Conservation (phyloP, 23 tunicate species). For the Trididemnum nubilum region DNA sequence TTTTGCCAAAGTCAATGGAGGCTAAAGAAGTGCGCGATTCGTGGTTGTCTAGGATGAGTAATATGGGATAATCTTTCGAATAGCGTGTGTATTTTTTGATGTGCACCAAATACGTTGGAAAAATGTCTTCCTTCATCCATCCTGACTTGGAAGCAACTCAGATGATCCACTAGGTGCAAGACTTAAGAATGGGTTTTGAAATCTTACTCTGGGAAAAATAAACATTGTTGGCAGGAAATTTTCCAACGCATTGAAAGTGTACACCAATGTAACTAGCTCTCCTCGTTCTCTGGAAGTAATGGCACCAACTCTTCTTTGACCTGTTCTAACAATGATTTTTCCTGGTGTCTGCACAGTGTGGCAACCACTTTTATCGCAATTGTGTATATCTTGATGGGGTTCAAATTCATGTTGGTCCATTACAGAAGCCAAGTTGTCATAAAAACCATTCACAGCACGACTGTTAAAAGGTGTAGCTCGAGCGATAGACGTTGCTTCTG, state of each 20-base stretch:
- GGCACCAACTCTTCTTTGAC: slow-evolving; percentile 3
- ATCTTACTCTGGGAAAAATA: slow-evolving; percentile 5
- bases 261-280: slow-evolving; percentile 18
- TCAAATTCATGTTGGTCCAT: too few species aligned
- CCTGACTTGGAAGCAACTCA: slow-evolving; percentile 3
- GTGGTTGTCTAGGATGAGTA: slow-evolving; percentile 27
- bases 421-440: too few species aligned
- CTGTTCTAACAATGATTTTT: slow-evolving; percentile 1
- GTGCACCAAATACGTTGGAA: slow-evolving; percentile 20
- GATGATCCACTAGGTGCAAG: slow-evolving; percentile 26
- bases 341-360: slow-evolving; percentile 38
- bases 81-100: neutral
- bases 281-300: too few species aligned
- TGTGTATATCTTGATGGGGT: slow-evolving; percentile 11
- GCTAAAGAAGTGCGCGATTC: slow-evolving; percentile 34
- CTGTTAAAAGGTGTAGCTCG: too few species aligned
- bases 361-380: slow-evolving; percentile 32
- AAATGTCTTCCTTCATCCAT: slow-evolving; percentile 24
- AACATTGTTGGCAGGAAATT: slow-evolving; percentile 24
- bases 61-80: slow-evolving; percentile 14
- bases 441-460: too few species aligned
- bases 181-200: slow-evolving; percentile 11
- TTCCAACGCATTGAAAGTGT: slow-evolving; percentile 21
- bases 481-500: too few species aligned
- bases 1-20: slow-evolving; percentile 22